Evolutionary conservation across 1,140 invertebrate species (phyloP).

Genomic region (Ruditapes philippinarum): DNA sequence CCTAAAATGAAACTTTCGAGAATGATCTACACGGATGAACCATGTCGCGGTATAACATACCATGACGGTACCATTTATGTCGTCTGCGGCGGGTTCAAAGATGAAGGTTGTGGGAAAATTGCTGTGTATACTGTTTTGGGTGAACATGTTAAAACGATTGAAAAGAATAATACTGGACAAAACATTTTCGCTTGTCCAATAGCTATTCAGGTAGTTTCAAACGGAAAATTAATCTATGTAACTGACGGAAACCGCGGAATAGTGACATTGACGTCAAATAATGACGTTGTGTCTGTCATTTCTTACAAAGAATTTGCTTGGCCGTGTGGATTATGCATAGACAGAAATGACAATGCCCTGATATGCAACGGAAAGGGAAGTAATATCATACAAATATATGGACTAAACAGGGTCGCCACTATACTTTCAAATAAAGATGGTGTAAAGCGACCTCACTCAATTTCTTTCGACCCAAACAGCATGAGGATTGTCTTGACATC

Average conservation of each 20-base stretch:
- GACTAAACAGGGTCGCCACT: conserved; percentile 8
- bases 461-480: conserved; percentile 33
- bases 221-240: conserved; percentile 39
- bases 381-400: conserved; percentile 42
- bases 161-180: conserved; percentile 54
- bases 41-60: conserved; percentile 48
- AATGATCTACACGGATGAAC: conserved; percentile 33
- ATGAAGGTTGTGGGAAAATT: conserved; percentile 36
- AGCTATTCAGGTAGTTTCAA: conserved; percentile 2
- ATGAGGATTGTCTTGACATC: conserved; percentile 32
- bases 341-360: conserved; percentile 43
- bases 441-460: conserved; percentile 39
- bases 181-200: conserved; percentile 56
- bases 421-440: not conserved
- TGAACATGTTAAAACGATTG: conserved; percentile 46
- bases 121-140: conserved; percentile 30
- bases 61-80: conserved; percentile 45
- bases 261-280: conserved; percentile 34
- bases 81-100: conserved; percentile 56
- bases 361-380: conserved; percentile 47
- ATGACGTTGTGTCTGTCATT: conserved; percentile 59
- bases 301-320: conserved; percentile 20
- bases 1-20: not conserved
- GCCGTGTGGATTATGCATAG: conserved; percentile 63
- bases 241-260: conserved; percentile 53